These are phyloP conservation scores for Piaya cayana DNA, from an alignment of 2,113 vertebrate genomes.

Conservation along the genomic window DNA sequence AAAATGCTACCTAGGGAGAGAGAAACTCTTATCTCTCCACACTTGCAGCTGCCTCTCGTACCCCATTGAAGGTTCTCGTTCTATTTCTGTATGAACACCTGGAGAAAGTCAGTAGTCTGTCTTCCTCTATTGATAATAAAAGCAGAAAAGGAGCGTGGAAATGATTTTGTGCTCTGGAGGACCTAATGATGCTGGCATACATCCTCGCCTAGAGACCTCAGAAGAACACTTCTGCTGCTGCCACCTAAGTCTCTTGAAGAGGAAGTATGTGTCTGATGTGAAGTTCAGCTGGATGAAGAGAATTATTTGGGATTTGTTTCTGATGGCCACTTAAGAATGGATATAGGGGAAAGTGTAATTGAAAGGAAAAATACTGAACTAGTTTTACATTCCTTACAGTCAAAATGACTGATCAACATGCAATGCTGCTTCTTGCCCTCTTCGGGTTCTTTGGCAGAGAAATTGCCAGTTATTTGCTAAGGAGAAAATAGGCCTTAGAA, in stretches of 20 bases:
- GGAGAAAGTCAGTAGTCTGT: not conserved
- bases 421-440: not conserved
- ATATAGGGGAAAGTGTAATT: not conserved
- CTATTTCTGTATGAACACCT: not conserved
- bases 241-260: not conserved
- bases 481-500: slow-evolving; percentile 39
- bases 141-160: not conserved
- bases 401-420: slow-evolving; percentile 6
- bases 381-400: not conserved
- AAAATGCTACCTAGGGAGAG: not conserved
- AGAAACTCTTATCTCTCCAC: not conserved
- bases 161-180: not conserved
- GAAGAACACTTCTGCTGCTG: not conserved
- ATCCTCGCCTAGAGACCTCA: not conserved
- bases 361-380: not conserved
- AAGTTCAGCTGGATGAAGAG: not conserved
- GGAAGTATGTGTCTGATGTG: not conserved
- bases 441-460: not conserved
- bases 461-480: slow-evolving; percentile 1
- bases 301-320: not conserved
- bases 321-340: not conserved
- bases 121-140: not conserved
- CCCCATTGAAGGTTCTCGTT: not conserved
- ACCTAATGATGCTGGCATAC: not conserved
- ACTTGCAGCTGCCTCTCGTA: not conserved